Conservation (phyloP, 2,113 vertebrate genomes). For the Cyphomyrus plagiostoma region DNA sequence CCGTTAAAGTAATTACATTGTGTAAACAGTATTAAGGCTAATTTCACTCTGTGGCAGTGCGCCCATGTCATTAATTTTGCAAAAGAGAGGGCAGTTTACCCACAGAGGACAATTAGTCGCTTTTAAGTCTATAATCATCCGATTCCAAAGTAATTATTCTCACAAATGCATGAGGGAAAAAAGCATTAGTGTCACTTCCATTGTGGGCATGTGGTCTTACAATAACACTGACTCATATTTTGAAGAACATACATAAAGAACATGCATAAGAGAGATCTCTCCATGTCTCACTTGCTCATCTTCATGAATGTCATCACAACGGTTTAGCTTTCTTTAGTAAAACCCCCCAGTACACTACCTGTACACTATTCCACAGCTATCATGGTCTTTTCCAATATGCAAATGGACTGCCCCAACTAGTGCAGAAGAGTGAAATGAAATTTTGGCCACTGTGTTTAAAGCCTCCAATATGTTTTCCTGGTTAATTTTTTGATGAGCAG, state of each 20-base stretch:
- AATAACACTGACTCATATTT: not conserved
- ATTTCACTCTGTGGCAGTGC: constrained; percentile 8
- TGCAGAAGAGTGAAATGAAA: not conserved
- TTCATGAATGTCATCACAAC: not conserved
- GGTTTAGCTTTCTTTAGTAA: not conserved
- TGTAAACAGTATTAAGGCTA: constrained; percentile 17
- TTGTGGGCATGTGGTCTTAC: not conserved
- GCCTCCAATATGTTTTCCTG: not conserved
- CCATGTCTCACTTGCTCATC: not conserved
- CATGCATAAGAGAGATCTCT: not conserved
- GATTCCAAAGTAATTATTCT: constrained; percentile 11
- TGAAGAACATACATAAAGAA: not conserved
- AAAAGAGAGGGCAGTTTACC: constrained; percentile 17
- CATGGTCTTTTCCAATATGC: not conserved
- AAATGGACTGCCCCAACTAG: not conserved
- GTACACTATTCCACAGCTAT: not conserved
- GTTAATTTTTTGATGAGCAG: not conserved
- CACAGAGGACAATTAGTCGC: constrained; percentile 13
- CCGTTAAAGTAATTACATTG: constrained; percentile 18
- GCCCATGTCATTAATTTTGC: constrained; percentile 12
- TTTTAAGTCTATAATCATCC: constrained; percentile 2
- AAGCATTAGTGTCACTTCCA: not conserved
- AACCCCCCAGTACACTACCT: not conserved
- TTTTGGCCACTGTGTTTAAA: not conserved
- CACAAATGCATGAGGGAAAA: constrained; percentile 2